Percentiles rank a stretch among this genome's conserved stretches.
phyloP scores from a whole-genome alignment of 2,113 vertebrate species.

The Oophaga pumilio region DNA sequence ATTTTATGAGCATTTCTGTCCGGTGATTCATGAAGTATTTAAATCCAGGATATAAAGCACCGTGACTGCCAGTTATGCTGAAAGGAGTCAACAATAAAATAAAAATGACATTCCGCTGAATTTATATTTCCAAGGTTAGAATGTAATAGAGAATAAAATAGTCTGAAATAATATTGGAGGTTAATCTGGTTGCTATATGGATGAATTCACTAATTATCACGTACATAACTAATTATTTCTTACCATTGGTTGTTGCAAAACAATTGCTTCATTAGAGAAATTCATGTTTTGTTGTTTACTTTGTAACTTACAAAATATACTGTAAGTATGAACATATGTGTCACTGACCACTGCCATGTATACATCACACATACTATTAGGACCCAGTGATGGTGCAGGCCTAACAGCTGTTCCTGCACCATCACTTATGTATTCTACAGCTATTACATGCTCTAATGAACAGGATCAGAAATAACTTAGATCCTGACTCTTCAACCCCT shows the following conservation, averaged over 20 bases:
- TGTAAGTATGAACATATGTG: background rate
- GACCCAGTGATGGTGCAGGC: background rate
- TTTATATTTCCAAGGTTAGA: background rate
- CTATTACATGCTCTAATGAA: too few species aligned
- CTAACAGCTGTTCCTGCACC: background rate
- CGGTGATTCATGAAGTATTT: slow-evolving; percentile 27
- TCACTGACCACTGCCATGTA: background rate
- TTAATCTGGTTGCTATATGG: background rate
- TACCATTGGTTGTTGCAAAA: too few species aligned
- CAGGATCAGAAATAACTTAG: too few species aligned
- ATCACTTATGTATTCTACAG: too few species aligned
- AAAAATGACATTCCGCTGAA: background rate
- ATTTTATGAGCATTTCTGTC: slow-evolving; percentile 20
- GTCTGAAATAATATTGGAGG: background rate
- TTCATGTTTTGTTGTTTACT: too few species aligned
- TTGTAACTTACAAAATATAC: background rate
- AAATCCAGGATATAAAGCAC: slow-evolving; percentile 22
- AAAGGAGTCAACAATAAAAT: slow-evolving; percentile 3
- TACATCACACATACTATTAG: background rate
- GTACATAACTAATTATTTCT: background rate
- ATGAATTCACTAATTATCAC: background rate
- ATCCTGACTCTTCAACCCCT: too few species aligned
- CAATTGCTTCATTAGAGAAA: too few species aligned
- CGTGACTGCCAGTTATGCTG: background rate
- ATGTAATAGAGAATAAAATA: background rate